Percentiles rank a stretch among this genome's conserved stretches.
These are phyloP conservation scores for Ctenoplectra terminalis DNA, from an alignment of 1,140 invertebrate species.

Conservation along the genomic window DNA sequence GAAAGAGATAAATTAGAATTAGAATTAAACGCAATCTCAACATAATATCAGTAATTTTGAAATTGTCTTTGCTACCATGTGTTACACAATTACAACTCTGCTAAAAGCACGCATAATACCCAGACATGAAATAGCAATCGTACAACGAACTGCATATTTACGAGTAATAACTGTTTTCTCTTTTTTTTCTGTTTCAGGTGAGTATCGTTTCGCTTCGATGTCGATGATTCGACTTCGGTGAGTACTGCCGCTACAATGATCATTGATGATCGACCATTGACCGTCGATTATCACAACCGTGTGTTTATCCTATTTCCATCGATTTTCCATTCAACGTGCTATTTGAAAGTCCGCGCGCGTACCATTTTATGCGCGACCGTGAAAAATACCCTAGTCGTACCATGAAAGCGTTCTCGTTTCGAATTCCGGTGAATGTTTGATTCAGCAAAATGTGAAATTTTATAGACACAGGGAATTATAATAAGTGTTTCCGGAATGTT, in stretches of 20 bases:
- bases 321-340: not conserved
- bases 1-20: not conserved
- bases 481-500: not conserved
- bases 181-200: conserved; percentile 31
- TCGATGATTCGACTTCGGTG: conserved; percentile 33
- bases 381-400: conserved; percentile 1
- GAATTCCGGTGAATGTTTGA: too few species aligned
- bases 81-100: not conserved
- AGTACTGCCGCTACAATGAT: conserved; percentile 11
- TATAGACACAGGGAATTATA: not conserved
- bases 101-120: not conserved
- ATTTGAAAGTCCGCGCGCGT: not conserved
- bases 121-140: not conserved
- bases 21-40: not conserved
- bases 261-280: not conserved
- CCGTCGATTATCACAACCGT: conserved; percentile 1
- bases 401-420: not conserved
- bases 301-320: conserved; percentile 21
- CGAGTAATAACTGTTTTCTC: not conserved
- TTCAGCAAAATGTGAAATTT: conserved; percentile 17
- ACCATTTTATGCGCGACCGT: conserved; percentile 8
- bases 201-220: conserved; percentile 26
- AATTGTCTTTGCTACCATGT: not conserved
- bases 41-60: not conserved
- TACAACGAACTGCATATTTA: not conserved